Conservation (phyloP, 2,113 vertebrate genomes). For the Callocephalon fimbriatum region DNA sequence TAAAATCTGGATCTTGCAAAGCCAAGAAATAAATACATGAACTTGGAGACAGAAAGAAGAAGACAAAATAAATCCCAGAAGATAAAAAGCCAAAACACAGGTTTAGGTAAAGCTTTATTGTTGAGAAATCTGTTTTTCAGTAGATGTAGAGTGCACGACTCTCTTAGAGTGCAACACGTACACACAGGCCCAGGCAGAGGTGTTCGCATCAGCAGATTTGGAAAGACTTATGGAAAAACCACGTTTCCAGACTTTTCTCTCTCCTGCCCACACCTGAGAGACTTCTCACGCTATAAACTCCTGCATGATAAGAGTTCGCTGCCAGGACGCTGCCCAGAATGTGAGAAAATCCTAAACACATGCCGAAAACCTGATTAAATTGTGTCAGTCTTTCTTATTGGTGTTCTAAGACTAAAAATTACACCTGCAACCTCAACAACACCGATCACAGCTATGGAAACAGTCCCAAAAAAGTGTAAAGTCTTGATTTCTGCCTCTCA, state of each 20-base stretch:
- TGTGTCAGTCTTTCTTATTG: not conserved
- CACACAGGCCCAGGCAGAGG: not conserved
- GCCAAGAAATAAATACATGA: not conserved
- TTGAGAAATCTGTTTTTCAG: not conserved
- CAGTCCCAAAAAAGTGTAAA: not conserved
- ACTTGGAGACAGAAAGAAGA: not conserved
- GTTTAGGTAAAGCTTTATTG: not conserved
- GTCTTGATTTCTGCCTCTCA: not conserved
- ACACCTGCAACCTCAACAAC: not conserved
- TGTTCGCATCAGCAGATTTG: not conserved
- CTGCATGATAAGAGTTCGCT: not conserved
- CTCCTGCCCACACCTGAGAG: not conserved
- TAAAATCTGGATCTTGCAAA: not conserved
- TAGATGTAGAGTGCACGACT: not conserved
- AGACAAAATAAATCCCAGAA: not conserved
- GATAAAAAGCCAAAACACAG: not conserved
- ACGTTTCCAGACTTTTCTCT: not conserved
- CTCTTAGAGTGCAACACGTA: not conserved
- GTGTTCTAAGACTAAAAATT: not conserved
- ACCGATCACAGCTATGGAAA: not conserved
- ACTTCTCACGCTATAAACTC: not conserved
- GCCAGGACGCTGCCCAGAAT: not conserved
- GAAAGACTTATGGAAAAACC: not conserved
- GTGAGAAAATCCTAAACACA: not conserved
- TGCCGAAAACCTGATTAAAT: not conserved